Conservation (phyloP, 2,888 invertebrate species). For the Torymus aiolomorphi region DNA sequence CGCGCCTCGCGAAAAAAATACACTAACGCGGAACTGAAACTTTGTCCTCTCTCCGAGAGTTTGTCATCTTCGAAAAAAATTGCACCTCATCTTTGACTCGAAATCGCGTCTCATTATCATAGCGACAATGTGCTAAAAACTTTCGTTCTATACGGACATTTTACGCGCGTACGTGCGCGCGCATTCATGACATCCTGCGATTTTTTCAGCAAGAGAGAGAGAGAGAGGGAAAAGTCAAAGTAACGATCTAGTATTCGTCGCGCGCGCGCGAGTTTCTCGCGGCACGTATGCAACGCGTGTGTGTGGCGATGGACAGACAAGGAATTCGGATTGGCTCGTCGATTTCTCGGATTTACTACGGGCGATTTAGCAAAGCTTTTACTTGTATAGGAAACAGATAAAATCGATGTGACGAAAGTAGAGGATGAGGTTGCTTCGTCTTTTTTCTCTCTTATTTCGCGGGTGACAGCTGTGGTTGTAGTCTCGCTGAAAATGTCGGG, state of each 20-base stretch:
- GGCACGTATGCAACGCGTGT: background rate
- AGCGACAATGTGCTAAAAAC: background rate
- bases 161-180: slow-evolving; percentile 26
- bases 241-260: slow-evolving; percentile 44
- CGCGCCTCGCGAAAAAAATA: too few relatives aligned
- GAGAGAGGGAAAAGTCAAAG: slow-evolving; percentile 29
- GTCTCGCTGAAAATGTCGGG: too few relatives aligned
- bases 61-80: too few relatives aligned
- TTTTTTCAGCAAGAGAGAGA: background rate
- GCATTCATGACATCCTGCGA: slow-evolving; percentile 27
- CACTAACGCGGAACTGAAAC: too few relatives aligned
- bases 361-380: background rate
- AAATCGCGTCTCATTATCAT: too few relatives aligned
- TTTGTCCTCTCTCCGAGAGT: too few relatives aligned
- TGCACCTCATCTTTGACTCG: too few relatives aligned
- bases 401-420: too few relatives aligned
- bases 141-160: slow-evolving; percentile 14
- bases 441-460: too few relatives aligned
- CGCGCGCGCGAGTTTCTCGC: slow-evolving; percentile 36
- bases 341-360: background rate
- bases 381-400: background rate
- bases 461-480: too few relatives aligned
- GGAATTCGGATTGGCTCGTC: slow-evolving; percentile 28
- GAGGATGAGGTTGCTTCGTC: too few relatives aligned
- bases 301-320: background rate